Evolutionary conservation across 1,140 invertebrate species (phyloP), one percentile per base, ranked within the genome.

Genomic region (Oreohelix idahoensis): DNA sequence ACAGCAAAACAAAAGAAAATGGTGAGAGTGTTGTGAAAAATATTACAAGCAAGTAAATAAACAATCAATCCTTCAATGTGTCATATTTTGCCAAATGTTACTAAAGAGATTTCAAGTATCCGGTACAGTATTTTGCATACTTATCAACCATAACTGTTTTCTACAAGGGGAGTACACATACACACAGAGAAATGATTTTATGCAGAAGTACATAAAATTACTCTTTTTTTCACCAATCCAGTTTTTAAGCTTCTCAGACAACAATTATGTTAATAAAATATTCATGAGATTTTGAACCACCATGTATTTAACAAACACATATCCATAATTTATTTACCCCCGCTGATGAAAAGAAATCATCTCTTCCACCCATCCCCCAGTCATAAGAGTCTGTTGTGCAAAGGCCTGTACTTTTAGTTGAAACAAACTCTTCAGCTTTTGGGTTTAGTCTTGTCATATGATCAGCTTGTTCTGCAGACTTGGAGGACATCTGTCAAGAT

Each of bases 381-480:
- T 90, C 87, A 77, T 92, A 92, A 20, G 87, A 82, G 85, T 89
- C 90, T 32, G 89, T 87, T n/a, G 89, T 84, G 26, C 84, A 66
- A 2, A 90, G 71, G 42, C 86, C 86, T 39, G 75, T 85, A 73
- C 89, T 86, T 42, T 88, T 87, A 1, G 88, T 82, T 2, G 80
- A 89, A 42, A 87, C 87, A 45, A 88, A 86, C 79, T 97, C 96
- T 4, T 95, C 94, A 87, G 69, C 4, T n/a, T 73, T 70, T 23
- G 71, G 80, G 4, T 38, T 70, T 10, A 70, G 38, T 35, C 17
- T 63, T 36, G 36, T 29, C 42, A 13, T 79, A 4, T 36, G 58
- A 39, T 81, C 79, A 13, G n/a, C 15, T 13, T n/a, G 71, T 15
- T 75, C 17, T 20, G 36, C 15, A 36, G 35, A 29, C 78, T n/a